Evolutionary conservation across 2,797 vertebrate genomes (phyloP).

Genomic region (Rousettus madagascariensis): DNA sequence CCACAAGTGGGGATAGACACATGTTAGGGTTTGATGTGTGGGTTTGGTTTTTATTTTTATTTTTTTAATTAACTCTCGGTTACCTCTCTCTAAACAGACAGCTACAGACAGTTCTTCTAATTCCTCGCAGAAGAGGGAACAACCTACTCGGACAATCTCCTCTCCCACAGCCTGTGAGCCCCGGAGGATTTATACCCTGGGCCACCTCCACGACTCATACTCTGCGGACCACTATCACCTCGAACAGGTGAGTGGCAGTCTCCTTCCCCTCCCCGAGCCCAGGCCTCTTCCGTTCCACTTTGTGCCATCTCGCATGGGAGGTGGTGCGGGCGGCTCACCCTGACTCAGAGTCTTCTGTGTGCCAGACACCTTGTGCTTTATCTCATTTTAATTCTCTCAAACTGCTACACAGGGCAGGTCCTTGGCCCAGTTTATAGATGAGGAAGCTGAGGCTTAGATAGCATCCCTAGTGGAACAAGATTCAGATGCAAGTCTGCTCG

Average conservation of each 20-base stretch:
- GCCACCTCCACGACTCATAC: conserved; percentile 91
- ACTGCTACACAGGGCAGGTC: background rate
- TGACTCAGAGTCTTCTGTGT: background rate
- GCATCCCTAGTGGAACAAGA: background rate
- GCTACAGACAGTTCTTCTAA: conserved; percentile 98
- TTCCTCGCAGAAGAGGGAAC: conserved; percentile 96
- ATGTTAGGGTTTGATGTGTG: background rate
- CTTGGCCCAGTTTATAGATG: background rate
- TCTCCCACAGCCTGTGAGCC: conserved; percentile 93
- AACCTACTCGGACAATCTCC: conserved; percentile 90
- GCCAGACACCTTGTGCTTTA: background rate
- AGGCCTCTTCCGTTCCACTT: rapidly evolving
- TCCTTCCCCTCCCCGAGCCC: background rate
- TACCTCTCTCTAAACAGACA: conserved; percentile 86
- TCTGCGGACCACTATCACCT: conserved; percentile 93
- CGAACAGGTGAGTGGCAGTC: conserved; percentile 90
- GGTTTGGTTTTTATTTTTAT: background rate
- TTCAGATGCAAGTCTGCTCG: background rate
- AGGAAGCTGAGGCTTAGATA: background rate
- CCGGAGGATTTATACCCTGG: conserved; percentile 92
- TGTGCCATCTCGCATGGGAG: rapidly evolving
- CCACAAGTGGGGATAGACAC: background rate
- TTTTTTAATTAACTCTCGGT: background rate
- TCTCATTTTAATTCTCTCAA: background rate
- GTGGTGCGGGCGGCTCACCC: background rate